These are phyloP conservation scores for Diacarnus erythraeanus DNA, from an alignment of 37 sponge, comb jelly and placozoan species.

Conservation along the genomic window DNA sequence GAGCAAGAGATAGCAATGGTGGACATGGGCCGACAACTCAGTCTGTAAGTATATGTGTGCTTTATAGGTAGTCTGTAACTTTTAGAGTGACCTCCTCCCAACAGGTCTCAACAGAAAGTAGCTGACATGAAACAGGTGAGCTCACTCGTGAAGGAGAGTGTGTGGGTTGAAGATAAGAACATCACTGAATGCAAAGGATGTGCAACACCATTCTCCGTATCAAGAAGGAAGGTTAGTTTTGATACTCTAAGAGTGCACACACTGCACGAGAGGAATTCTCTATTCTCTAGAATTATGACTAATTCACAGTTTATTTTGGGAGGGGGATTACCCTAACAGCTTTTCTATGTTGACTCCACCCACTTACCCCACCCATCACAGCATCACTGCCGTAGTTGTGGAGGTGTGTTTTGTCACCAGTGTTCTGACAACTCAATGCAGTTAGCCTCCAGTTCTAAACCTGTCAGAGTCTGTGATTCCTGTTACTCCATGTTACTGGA, in stretches of 20 bases:
- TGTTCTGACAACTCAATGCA: conserved; percentile 94
- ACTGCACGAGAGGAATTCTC: too few relatives aligned
- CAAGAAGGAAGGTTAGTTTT: conserved; percentile 70
- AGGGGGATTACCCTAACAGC: background rate
- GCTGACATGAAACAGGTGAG: conserved; percentile 60
- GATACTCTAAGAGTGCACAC: background rate
- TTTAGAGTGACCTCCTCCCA: too few relatives aligned
- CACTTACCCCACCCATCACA: conserved; percentile 18
- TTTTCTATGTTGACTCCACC: background rate
- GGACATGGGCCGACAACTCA: conserved; percentile 78
- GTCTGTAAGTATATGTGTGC: conserved; percentile 23
- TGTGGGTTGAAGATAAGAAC: conserved; percentile 84
- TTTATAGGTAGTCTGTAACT: background rate
- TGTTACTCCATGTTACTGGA: conserved; percentile 74
- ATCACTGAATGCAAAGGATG: conserved; percentile 85
- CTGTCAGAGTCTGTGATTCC: conserved; percentile 95
- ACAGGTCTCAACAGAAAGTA: conserved; percentile 63
- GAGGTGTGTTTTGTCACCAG: conserved; percentile 84
- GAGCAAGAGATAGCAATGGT: conserved; percentile 86
- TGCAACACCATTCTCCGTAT: conserved; percentile 79
- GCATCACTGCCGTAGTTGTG: conserved; percentile 98
- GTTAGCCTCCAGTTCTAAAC: conserved; percentile 88
- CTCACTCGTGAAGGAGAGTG: conserved; percentile 52
- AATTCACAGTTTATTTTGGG: background rate
- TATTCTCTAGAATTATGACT: background rate